A percentile compares a stretch with the other conserved stretches of the same genome.
Evolutionary conservation across 2,113 vertebrate genomes (phyloP).

Genomic region (Caranx melampygus): DNA sequence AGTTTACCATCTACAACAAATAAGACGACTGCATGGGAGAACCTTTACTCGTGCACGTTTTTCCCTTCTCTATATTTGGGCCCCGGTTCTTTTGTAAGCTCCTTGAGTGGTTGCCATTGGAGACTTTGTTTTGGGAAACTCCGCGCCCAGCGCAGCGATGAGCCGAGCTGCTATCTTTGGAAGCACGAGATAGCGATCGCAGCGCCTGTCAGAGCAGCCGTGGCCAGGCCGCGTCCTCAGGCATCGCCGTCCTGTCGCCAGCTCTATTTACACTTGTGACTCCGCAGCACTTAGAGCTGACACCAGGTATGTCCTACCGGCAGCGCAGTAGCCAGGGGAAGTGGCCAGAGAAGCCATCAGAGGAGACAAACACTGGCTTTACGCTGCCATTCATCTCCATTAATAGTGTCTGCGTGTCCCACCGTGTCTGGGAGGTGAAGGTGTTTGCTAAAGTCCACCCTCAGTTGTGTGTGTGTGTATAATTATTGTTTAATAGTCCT

Average conservation of each 20-base stretch:
- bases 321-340: slow-evolving; percentile 81
- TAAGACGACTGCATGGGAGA: neutral
- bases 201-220: slow-evolving; percentile 71
- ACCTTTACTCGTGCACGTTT: neutral
- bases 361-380: slow-evolving; percentile 82
- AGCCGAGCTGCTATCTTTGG: slow-evolving; percentile 77
- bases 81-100: slow-evolving; percentile 38
- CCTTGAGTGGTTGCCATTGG: slow-evolving; percentile 68
- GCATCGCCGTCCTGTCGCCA: slow-evolving; percentile 87
- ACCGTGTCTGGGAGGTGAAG: slow-evolving; percentile 51
- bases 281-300: slow-evolving; percentile 83
- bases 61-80: slow-evolving; percentile 61
- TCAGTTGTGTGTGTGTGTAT: slow-evolving; percentile 24
- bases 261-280: slow-evolving; percentile 84
- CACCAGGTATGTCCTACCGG: slow-evolving; percentile 85
- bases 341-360: slow-evolving; percentile 73
- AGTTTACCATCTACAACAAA: too few relatives aligned
- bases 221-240: slow-evolving; percentile 78
- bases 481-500: too few relatives aligned
- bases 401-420: slow-evolving; percentile 69
- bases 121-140: slow-evolving; percentile 77
- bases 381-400: slow-evolving; percentile 84
- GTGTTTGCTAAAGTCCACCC: slow-evolving; percentile 49
- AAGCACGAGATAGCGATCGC: slow-evolving; percentile 84
- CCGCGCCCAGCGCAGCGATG: slow-evolving; percentile 63